phyloP scores from a whole-genome alignment of 2,888 invertebrate species.

The Crepidodera aurea region DNA sequence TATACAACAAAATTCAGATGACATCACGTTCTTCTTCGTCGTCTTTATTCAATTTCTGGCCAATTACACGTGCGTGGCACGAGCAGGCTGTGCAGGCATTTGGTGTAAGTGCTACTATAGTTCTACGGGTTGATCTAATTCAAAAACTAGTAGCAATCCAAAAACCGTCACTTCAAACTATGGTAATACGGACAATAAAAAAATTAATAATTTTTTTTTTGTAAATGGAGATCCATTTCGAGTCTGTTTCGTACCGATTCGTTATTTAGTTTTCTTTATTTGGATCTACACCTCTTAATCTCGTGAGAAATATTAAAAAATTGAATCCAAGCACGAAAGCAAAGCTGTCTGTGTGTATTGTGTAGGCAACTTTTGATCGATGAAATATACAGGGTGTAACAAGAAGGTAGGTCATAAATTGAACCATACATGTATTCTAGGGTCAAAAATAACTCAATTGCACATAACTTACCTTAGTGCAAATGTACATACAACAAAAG shows the following conservation, averaged over 20 bases:
- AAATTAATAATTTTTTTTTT: background rate
- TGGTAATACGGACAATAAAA: background rate
- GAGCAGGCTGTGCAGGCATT: conserved; percentile 62
- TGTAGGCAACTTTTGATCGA: conserved; percentile 1
- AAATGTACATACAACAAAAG: no score
- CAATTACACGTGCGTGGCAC: conserved; percentile 59
- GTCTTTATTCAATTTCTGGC: conserved; percentile 26
- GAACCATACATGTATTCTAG: no score
- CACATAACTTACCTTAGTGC: no score
- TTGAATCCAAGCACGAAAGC: background rate
- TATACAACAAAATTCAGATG: no score
- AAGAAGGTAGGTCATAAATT: no score
- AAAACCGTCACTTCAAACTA: conserved; percentile 37
- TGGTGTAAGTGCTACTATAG: conserved; percentile 53
- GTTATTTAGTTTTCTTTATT: background rate
- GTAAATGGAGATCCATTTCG: no score
- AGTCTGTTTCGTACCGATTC: no score
- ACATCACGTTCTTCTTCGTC: no score
- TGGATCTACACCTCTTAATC: background rate
- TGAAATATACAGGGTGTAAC: no score
- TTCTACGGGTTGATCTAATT: conserved; percentile 55
- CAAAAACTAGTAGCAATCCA: conserved; percentile 52
- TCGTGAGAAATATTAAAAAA: background rate
- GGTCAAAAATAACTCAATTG: no score
- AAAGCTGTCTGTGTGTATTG: background rate